Evolutionary conservation across 2,797 vertebrate species (phyloP).

Genomic region (Catharus ustulatus): DNA sequence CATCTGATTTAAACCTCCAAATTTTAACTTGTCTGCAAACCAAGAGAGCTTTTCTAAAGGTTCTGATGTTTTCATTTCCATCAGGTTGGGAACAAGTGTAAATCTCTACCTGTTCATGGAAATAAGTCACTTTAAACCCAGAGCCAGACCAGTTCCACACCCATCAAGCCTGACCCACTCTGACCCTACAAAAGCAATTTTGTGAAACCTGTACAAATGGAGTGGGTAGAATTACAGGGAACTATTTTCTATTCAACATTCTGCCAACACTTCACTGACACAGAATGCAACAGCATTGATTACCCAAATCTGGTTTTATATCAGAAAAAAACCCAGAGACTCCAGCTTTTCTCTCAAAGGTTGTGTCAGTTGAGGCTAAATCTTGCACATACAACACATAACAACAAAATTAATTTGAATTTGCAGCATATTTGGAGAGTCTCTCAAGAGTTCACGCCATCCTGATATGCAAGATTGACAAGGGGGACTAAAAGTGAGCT

Average conservation of each 20-base stretch:
- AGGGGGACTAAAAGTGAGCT: neutral
- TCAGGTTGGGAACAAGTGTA: neutral
- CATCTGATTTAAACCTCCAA: neutral
- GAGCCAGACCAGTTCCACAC: fast-evolving
- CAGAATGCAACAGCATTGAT: neutral
- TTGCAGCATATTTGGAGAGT: neutral
- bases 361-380: neutral
- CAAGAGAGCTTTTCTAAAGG: neutral
- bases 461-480: neutral
- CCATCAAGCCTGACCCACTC: neutral
- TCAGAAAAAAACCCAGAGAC: neutral
- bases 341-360: neutral
- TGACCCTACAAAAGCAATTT: neutral
- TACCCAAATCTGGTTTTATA: neutral
- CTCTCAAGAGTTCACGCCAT: neutral
- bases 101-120: neutral
- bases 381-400: fast-evolving
- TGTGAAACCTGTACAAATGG: neutral
- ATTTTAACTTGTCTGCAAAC: neutral
- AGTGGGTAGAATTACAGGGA: neutral
- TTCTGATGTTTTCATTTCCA: neutral
- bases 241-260: neutral
- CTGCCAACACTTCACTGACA: neutral
- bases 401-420: neutral
- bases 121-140: neutral